phyloP scores from a whole-genome alignment of 2,797 vertebrate genomes.

The Hydrocynus forskahlii region DNA sequence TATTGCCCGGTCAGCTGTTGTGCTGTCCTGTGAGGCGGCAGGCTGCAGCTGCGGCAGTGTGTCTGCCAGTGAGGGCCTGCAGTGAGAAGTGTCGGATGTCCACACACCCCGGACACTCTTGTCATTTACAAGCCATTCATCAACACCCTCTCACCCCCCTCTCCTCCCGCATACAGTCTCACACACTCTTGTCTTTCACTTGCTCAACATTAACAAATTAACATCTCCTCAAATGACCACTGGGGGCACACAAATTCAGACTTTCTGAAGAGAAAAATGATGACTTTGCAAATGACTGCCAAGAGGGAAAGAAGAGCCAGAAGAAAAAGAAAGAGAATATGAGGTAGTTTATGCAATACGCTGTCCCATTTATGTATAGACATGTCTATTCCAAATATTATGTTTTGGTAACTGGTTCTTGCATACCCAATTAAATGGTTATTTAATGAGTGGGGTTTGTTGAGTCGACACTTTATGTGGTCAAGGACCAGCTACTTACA shows the following conservation, averaged over 20 bases:
- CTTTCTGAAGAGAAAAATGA: not conserved
- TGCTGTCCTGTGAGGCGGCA: constrained; percentile 67
- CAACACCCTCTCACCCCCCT: constrained; percentile 62
- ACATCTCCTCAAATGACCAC: constrained; percentile 33
- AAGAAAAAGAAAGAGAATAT: too few relatives aligned
- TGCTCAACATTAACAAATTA: constrained; percentile 55
- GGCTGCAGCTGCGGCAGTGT: constrained; percentile 70
- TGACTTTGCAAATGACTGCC: not conserved
- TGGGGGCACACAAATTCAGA: constrained; percentile 10
- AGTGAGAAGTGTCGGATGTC: constrained; percentile 67
- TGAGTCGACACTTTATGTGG: too few relatives aligned
- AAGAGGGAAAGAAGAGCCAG: too few relatives aligned
- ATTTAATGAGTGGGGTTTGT: too few relatives aligned
- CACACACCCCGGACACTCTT: constrained; percentile 47
- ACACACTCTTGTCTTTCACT: constrained; percentile 10
- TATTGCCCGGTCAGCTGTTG: constrained; percentile 47
- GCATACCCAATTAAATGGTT: too few relatives aligned
- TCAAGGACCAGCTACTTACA: too few relatives aligned
- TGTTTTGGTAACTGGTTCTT: too few relatives aligned
- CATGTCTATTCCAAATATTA: too few relatives aligned
- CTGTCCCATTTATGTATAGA: too few relatives aligned
- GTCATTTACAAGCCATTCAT: constrained; percentile 60
- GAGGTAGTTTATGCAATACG: too few relatives aligned
- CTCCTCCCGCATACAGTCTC: not conserved
- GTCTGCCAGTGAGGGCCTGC: constrained; percentile 54